A percentile compares a stretch with the other conserved stretches of the same genome.
Evolutionary conservation across 1,140 invertebrate genomes (phyloP).

Genomic region (Trichonephila clavata): DNA sequence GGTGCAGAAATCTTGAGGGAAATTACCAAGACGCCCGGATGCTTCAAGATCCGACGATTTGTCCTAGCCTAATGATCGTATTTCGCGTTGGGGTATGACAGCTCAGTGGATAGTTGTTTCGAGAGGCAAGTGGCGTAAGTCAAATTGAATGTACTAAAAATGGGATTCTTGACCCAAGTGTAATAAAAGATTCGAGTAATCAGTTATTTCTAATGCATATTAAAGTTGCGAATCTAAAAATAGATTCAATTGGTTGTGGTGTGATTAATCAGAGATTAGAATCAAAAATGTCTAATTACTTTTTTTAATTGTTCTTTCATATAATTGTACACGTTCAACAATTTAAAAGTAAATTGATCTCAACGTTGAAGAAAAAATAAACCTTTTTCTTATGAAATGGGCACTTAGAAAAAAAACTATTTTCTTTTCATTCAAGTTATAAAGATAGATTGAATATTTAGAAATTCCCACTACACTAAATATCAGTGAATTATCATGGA

Average conservation of each 20-base stretch:
- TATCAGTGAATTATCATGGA: too few species aligned
- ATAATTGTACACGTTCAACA: too few species aligned
- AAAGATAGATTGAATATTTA: too few species aligned
- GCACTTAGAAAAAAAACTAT: too few species aligned
- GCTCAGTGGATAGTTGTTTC: neutral
- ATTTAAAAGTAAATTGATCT: too few species aligned
- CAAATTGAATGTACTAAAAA: slow-evolving; percentile 70
- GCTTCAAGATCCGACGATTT: slow-evolving; percentile 72
- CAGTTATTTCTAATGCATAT: neutral
- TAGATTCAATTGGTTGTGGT: neutral
- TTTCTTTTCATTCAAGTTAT: too few species aligned
- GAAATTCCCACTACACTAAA: too few species aligned
- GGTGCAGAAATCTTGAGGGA: slow-evolving; percentile 72
- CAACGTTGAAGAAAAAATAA: too few species aligned
- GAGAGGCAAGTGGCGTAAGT: slow-evolving; percentile 34
- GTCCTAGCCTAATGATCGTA: slow-evolving; percentile 69
- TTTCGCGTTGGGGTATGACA: slow-evolving; percentile 60
- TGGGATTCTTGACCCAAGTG: slow-evolving; percentile 43
- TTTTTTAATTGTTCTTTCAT: too few species aligned
- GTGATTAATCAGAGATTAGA: too few species aligned
- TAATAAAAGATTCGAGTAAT: slow-evolving; percentile 53
- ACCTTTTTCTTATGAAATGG: too few species aligned
- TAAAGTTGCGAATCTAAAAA: neutral
- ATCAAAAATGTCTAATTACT: too few species aligned
- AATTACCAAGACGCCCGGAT: slow-evolving; percentile 72